Base-by-base conservation (phyloP, 2,888 invertebrate genomes). In the Spilosoma lubricipeda region DNA sequence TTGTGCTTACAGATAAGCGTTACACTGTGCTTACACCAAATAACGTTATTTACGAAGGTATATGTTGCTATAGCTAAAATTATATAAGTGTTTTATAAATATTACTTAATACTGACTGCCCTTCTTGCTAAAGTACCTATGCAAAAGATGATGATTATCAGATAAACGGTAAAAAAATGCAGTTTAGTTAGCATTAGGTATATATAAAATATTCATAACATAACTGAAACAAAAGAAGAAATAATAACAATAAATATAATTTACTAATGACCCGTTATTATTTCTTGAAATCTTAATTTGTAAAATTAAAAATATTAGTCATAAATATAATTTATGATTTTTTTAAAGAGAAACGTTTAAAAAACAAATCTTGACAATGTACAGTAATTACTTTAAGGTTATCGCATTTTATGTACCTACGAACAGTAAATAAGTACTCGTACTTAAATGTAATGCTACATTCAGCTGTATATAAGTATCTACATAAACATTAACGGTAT, bases 1-100 rank as follows among this genome's bases (percentile, higher is more conserved):
- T 83, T 82, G 83, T 80, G 79, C 64, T 72, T 66, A 68, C 39
- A 80, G 85, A 87, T 86, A 86, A 84, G 83, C 65, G 76, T 74
- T 68, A 75, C 79, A 74, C 74, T 45, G 48, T 39, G 70, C 70
- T 68, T 70, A n/a, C 72, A 65, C 73, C 66, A 77, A 71, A 75
- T 77, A 73, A 75, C 72, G 78, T 78, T 83, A 83, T 74, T 81
- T 72, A 79, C 70, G 77, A 66, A 66, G 79, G 70, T 67, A 68
- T 63, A 76, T 72, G 67, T 68, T 65, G 70, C 63, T 68, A 48
- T n/a, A 68, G 23, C 23, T 33, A 18, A 11, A 33, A n/a, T 45
- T 45, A 67, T 11, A 18, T n/a, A 23, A n/a, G 30, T 48, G 45
- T 1, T 20, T 2, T 45, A 67, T 30, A 30, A 67, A n/a, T 66